These are phyloP conservation scores for Notothenia coriiceps DNA, from an alignment of 2,113 vertebrate species.

Conservation along the genomic window DNA sequence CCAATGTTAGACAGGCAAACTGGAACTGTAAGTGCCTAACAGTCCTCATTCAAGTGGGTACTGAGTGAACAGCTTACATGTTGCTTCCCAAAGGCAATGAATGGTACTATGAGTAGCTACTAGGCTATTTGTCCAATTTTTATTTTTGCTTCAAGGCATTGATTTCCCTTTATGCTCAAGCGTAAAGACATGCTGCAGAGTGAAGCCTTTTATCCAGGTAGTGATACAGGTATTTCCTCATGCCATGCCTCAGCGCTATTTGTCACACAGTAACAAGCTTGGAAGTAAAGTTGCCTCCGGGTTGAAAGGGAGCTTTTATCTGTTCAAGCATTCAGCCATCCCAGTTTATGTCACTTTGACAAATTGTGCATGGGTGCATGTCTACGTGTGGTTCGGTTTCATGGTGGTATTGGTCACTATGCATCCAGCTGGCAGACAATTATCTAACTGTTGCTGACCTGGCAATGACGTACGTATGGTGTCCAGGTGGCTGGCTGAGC, in stretches of 20 bases:
- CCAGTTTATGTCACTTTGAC: constrained; percentile 42
- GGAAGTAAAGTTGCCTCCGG: constrained; percentile 4
- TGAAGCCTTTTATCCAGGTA: constrained; percentile 43
- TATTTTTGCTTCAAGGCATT: constrained; percentile 39
- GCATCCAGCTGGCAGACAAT: constrained; percentile 22
- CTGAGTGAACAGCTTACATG: constrained; percentile 20
- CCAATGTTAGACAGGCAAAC: not conserved
- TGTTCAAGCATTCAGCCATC: constrained; percentile 31
- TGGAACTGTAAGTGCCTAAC: not conserved
- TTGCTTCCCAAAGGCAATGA: constrained; percentile 33
- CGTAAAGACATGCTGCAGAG: constrained; percentile 7
- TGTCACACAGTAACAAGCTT: constrained; percentile 30
- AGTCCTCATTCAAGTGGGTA: not conserved
- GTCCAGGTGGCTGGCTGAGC: constrained; percentile 52
- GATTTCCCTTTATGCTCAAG: constrained; percentile 7
- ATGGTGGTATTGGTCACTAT: constrained; percentile 10
- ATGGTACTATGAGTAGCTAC: not conserved
- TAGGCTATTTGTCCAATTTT: constrained; percentile 46
- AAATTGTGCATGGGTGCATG: constrained; percentile 22
- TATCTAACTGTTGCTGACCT: constrained; percentile 21
- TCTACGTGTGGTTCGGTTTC: constrained; percentile 14
- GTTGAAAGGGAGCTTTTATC: constrained; percentile 36
- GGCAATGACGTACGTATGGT: constrained; percentile 24
- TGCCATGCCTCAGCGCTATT: constrained; percentile 27
- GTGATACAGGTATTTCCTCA: constrained; percentile 46